Base-by-base conservation (phyloP, 2,888 invertebrate species). In the Pecten maximus region DNA sequence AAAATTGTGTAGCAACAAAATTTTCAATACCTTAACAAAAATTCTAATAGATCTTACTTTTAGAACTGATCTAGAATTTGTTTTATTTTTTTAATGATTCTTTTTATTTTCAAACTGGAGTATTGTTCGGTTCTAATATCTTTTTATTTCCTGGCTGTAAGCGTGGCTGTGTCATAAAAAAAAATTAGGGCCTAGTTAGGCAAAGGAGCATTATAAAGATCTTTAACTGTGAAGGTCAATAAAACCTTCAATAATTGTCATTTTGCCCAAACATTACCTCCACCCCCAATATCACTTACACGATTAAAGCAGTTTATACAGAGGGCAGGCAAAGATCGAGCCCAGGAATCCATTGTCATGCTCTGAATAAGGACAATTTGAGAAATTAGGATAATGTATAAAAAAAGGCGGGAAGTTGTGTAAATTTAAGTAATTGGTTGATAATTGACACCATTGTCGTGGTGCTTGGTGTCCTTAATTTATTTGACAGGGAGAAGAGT, bases 171-270 rank as follows among this genome's bases (percentile, higher is more conserved):
- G 2, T 28, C 35, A 74, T 74, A 74, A 54, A 23, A 23, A n/a
- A 19, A 23, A 35, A 74, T 74, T 28, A 74, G 1, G 12, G 35
- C 74, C 35, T 6, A 35, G 60, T 74, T 23, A 28, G 35, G 74
- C 16, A 16, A 10, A 35, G 74, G 2, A 74, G 23, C 74, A 74
- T 74, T 74, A 35, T 74, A 74, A 28, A 74, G 23, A 8, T 3
- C 12, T 74, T 74, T 74, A 8, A n/a, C 28, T 35, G 35, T 74
- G 74, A 35, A 74, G 74, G 74, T 74, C 74, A 74, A 74, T 74
- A 74, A 74, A 74, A 74, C 12, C 74, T 74, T 74, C 74, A 74
- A 74, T 74, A 74, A 74, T 74, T 74, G 74, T 74, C 74, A 74
- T 74, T 74, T 35, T 74, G 74, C 74, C 74, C 74, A 74, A 74